phyloP scores from a whole-genome alignment of 2,888 invertebrate species.

The Himalopsyche anomala region DNA sequence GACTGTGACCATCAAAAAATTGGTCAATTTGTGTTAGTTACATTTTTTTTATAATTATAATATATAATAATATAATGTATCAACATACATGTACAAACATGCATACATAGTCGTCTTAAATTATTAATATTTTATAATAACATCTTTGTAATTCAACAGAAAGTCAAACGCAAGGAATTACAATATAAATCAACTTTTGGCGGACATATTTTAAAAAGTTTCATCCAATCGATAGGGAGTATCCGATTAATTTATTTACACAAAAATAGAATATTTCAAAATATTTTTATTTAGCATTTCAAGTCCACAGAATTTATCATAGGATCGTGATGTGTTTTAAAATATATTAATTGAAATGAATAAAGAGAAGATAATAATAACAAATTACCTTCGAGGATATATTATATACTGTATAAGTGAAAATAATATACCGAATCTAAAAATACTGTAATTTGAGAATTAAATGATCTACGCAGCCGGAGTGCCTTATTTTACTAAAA shows the following conservation, averaged over 20 bases:
- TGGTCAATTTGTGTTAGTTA: constrained; percentile 57
- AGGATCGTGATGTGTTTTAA: background rate
- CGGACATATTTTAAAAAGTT: background rate
- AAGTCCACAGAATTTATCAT: background rate
- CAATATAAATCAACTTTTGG: constrained; percentile 23
- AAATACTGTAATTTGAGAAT: background rate
- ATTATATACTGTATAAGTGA: too few relatives aligned
- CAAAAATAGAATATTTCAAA: constrained; percentile 33
- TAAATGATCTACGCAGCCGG: background rate
- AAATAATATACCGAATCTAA: too few relatives aligned
- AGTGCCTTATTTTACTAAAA: background rate
- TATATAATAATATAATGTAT: constrained; percentile 29
- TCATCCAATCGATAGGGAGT: constrained; percentile 3
- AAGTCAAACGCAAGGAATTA: constrained; percentile 15
- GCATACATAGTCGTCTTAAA: constrained; percentile 27
- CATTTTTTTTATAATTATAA: constrained; percentile 39
- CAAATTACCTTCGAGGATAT: too few relatives aligned
- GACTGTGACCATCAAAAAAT: constrained; percentile 56
- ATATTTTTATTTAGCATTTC: background rate
- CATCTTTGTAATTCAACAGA: constrained; percentile 25
- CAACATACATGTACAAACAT: constrained; percentile 25
- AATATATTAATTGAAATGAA: background rate
- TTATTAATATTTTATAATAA: constrained; percentile 42
- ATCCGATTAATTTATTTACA: constrained; percentile 24
- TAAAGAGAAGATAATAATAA: background rate